phyloP scores from a whole-genome alignment of 2,113 vertebrate species.

The Cavia porcellus region DNA sequence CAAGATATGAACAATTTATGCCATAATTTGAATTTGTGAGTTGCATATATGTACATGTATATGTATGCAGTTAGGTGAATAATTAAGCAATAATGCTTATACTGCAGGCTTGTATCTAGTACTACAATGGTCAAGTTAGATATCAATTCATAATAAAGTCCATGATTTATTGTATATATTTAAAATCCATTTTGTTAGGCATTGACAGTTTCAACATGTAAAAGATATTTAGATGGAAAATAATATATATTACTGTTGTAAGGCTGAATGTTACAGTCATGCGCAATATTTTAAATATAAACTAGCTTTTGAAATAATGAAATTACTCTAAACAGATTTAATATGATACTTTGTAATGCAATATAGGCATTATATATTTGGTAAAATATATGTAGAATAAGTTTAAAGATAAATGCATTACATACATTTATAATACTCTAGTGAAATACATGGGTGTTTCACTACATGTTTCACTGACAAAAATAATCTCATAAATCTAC shows the following conservation, averaged over 20 bases:
- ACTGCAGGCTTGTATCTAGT: not conserved
- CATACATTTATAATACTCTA: constrained; percentile 78
- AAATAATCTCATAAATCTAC: constrained; percentile 88
- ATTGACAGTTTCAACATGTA: constrained; percentile 56
- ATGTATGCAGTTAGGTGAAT: not conserved
- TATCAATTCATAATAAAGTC: constrained; percentile 6
- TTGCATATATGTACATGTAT: not conserved
- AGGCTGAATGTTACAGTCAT: constrained; percentile 75
- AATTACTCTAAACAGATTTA: constrained; percentile 80
- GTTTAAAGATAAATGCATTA: constrained; percentile 82
- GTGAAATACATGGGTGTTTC: constrained; percentile 84
- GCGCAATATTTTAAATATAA: constrained; percentile 78
- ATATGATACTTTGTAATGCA: constrained; percentile 75
- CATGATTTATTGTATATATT: not conserved
- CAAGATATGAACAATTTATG: not conserved
- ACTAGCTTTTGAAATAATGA: constrained; percentile 75
- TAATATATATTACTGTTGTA: constrained; percentile 50
- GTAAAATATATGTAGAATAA: constrained; percentile 84
- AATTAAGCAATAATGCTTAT: not conserved
- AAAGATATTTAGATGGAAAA: constrained; percentile 74
- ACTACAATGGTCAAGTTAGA: not conserved
- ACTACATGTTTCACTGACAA: constrained; percentile 87
- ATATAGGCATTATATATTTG: constrained; percentile 80
- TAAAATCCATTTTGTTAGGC: constrained; percentile 39
- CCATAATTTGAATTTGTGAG: not conserved